Evolutionary conservation across 2,888 invertebrate genomes (phyloP).

Genomic region (Romanomermis culicivorax): DNA sequence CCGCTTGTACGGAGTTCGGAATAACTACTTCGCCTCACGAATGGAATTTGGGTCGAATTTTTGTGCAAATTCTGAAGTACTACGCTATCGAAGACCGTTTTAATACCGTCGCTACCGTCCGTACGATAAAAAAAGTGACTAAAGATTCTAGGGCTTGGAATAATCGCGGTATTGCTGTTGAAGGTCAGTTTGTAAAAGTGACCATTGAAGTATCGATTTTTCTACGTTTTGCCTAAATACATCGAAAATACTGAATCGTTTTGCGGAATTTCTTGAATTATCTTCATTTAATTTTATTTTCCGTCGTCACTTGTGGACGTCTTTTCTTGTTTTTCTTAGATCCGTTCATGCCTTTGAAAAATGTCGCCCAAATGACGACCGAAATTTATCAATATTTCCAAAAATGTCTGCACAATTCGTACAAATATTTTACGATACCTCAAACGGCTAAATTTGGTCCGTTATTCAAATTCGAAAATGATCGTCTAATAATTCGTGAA

Average conservation of each 20-base stretch:
- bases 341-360: slow-evolving; percentile 33
- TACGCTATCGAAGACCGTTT: slow-evolving; percentile 18
- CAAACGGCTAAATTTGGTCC: slow-evolving; percentile 26
- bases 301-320: neutral
- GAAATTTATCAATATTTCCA: slow-evolving; percentile 34
- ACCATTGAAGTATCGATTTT: too few species aligned
- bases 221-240: too few species aligned
- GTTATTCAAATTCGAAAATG: slow-evolving; percentile 21
- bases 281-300: neutral
- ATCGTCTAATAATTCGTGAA: too few species aligned
- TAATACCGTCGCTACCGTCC: slow-evolving; percentile 19
- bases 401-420: slow-evolving; percentile 32
- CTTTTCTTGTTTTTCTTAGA: slow-evolving; percentile 24
- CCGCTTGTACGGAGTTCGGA: too few species aligned
- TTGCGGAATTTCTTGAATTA: too few species aligned
- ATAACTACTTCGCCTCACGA: too few species aligned
- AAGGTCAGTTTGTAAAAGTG: slow-evolving; percentile 23
- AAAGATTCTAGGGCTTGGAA: slow-evolving; percentile 27
- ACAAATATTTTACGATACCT: slow-evolving; percentile 34
- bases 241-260: too few species aligned
- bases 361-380: slow-evolving; percentile 32
- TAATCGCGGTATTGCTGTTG: slow-evolving; percentile 28
- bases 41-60: slow-evolving; percentile 17
- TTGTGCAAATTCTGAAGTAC: slow-evolving; percentile 29
- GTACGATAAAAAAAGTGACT: slow-evolving; percentile 14